Evolutionary conservation across 2,113 vertebrate genomes (phyloP), one percentile per base, ranked within the genome.

Genomic region (Cyprinus carpio): DNA sequence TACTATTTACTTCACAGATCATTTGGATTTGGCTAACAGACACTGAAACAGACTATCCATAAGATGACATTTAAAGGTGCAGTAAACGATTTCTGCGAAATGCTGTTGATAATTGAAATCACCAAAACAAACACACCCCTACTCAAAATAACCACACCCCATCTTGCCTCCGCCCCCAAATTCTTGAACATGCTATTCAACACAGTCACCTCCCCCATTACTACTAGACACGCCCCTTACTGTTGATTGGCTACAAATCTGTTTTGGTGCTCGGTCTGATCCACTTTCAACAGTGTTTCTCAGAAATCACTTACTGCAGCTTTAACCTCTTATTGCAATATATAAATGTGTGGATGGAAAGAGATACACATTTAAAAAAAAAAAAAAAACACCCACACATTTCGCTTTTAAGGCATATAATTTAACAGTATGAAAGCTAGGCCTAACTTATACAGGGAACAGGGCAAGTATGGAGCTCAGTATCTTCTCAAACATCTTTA

Each of bases 391-490:
- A 85, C 72, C 13, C 40, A 25, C 6, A 43, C 34, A 64, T 56
- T 79, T 64, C 23, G 37, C 12, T 51, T 78, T 83, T n/a, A 79
- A 79, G 54, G 75, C 37, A 65, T 69, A 71, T 64, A 11, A 65
- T 80, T 64, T 13, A 43, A 46, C 78, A 46, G 10, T 46, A 79
- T 25, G n/a, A 65, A 23, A 40, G 54, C 40, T 81, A 81, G 40
- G 12, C 27, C 58, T 65, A 64, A 65, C 60, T 25, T 62, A 43
- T 9, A 64, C 77, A 62, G 20, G n/a, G 25, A 46, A 64, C 40
- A 46, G 27, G 40, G 27, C 40, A 46, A 81, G 40, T 81, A 49
- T 43, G 37, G 16, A 49, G 78, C 37, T 6, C 20, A 37, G 27
- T 46, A 40, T 46, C 20, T 60, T 60, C 16, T 64, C 23, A 75